Evolutionary conservation across 2,888 invertebrate genomes (phyloP), one percentile per base, ranked within the genome.

Genomic region (Notodonta ziczac): DNA sequence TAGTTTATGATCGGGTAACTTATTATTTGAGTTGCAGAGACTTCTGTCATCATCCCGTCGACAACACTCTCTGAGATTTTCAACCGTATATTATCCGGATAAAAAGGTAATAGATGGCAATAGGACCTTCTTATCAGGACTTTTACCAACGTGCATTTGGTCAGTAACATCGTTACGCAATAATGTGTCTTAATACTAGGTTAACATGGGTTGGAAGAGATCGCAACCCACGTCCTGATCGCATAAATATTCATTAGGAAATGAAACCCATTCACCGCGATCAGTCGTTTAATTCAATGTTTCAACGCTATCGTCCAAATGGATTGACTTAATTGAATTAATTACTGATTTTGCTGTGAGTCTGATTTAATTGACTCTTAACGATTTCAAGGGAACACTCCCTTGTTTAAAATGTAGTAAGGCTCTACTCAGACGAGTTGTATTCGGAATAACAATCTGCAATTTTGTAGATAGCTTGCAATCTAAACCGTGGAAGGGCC

Each of bases 51-150:
- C 76, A 77, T 72, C 77, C 66, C 73, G 78, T 81, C 74, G 73
- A 83, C 80, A 82, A 77, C 78, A 79, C 79, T 77, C 82, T 78
- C 82, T 81, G 78, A 83, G 81, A 83, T 84, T 83, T 82, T 80
- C n/a, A 81, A 83, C 81, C 76, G 73, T 80, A 77, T 83, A 81
- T 86, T 86, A 86, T 85, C 80, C 81, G 66, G 78, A 77, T 81
- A 84, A 86, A 87, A n/a, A n/a, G n/a, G n/a, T n/a, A n/a, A n/a
- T n/a, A n/a, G n/a, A n/a, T n/a, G n/a, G n/a, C n/a, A n/a, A n/a
- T n/a, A n/a, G n/a, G 24, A 24, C 24, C 24, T 24, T 24, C 24
- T 24, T 24, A 24, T 24, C 24, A 24, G 24, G 24, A 24, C 2
- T 24, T 24, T 2, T 24, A 2, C 24, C 24, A 24, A 24, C 24